A percentile compares a stretch with the other conserved stretches of the same genome.
Conservation (phyloP, 2,113 vertebrate species). For the Pseudolaguvia tuberculata region DNA sequence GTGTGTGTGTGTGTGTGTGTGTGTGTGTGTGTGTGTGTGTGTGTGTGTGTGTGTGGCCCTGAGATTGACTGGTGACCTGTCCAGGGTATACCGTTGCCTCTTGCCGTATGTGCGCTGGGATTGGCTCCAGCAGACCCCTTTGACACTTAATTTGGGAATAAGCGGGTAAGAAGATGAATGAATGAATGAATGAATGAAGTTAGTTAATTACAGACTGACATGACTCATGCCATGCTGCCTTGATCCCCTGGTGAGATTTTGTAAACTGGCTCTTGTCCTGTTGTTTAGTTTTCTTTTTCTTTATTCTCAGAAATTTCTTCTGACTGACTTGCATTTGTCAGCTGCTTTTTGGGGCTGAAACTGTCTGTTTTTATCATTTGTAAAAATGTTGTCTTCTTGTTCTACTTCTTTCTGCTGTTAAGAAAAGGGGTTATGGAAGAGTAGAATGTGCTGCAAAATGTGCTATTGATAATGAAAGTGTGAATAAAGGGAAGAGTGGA, state of each 20-base stretch:
- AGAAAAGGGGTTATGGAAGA: neutral
- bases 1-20: too few species aligned
- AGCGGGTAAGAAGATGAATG: neutral
- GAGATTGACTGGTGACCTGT: too few species aligned
- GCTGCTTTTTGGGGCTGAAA: neutral
- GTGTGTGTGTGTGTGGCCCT: too few species aligned
- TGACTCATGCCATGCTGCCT: slow-evolving; percentile 21
- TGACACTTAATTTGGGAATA: too few species aligned
- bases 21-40: too few species aligned
- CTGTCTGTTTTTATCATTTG: slow-evolving; percentile 13
- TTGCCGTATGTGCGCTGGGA: too few species aligned
- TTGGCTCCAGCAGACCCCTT: too few species aligned
- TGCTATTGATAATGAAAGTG: slow-evolving; percentile 1
- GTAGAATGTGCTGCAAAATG: neutral
- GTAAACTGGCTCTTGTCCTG: neutral
- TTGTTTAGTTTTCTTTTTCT: neutral
- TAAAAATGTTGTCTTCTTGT: neutral
- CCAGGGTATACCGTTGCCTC: too few species aligned
- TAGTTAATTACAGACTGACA: neutral
- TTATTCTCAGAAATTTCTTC: slow-evolving; percentile 3
- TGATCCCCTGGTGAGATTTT: neutral
- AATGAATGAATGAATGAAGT: neutral
- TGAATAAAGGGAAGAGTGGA: neutral
- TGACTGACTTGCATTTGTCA: neutral
- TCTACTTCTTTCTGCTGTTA: neutral